Evolutionary conservation across 2,797 vertebrate genomes (phyloP), one percentile per base, ranked within the genome.

Genomic region (Lacerta bilineata): DNA sequence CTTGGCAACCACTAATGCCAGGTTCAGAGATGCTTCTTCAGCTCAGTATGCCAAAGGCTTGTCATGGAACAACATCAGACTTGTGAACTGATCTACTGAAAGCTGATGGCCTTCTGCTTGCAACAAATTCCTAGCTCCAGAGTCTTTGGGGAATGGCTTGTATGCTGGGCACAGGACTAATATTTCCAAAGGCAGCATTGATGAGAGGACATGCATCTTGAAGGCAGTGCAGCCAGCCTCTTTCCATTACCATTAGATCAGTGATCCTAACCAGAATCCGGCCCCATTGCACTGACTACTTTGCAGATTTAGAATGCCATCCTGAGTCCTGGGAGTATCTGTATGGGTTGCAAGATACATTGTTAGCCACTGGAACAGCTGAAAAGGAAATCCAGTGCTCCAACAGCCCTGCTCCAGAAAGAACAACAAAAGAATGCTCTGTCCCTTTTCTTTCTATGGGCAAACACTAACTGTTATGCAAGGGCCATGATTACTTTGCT

Each of bases 121-220:
- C 39, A 33, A 74, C 64, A 50, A 64, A 61, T 25, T 29, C 6
- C 36, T 46, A 25, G 20, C 20, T 1, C 39, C 59, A 55, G 55
- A 43, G 20, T 25, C 36, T 59, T 41, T 76, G 71, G 55, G 39
- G 15, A 68, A 68, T 69, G 20, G 68, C 33, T 83, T 29, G 13
- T 50, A 61, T 41, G 10, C 5, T 55, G 36, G 27, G 33, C 68
- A 71, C 68, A n/a, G 41, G 66, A 68, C 10, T 83, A 61, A 15
- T 61, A 36, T 55, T 88, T 88, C 43, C 80, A 77, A 69, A 83
- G 43, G 55, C 8, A 77, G 43, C 8, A 20, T 59, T 85, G 75
- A 33, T 41, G 76, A 86, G 18, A 10, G 15, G 39, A 36, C 50
- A 43, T 64, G 76, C 50, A 80, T 17, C 23, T 72, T 79, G 82